Conservation (phyloP, 1,140 invertebrate genomes). For the Caenorhabditis remanei region DNA sequence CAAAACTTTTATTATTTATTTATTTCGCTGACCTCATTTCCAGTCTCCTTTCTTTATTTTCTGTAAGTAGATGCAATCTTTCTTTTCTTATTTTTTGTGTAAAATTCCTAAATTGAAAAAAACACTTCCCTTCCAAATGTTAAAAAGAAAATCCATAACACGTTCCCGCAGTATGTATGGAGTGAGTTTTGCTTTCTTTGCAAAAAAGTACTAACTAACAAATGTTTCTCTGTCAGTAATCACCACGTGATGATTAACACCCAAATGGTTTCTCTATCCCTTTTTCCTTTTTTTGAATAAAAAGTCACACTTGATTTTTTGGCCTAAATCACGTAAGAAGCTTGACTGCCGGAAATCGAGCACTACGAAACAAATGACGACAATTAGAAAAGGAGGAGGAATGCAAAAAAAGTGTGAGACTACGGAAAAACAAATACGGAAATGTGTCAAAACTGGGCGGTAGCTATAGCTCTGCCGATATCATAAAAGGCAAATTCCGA, state of each 20-base stretch:
- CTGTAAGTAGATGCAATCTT: slow-evolving; percentile 18
- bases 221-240: slow-evolving; percentile 53
- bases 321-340: background rate
- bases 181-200: slow-evolving; percentile 39
- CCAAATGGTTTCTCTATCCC: background rate
- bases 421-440: slow-evolving; percentile 54
- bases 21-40: slow-evolving; percentile 50
- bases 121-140: slow-evolving; percentile 14
- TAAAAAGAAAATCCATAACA: slow-evolving; percentile 48
- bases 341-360: slow-evolving; percentile 2
- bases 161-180: slow-evolving; percentile 32
- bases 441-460: slow-evolving; percentile 53
- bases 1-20: background rate
- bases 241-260: slow-evolving; percentile 55
- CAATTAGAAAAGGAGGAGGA: slow-evolving; percentile 5
- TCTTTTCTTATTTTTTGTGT: background rate
- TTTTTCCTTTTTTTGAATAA: background rate
- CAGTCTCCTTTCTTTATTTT: slow-evolving; percentile 28
- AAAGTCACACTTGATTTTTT: slow-evolving; percentile 47
- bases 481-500: slow-evolving; percentile 24
- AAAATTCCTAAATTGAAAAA: background rate
- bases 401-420: background rate
- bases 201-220: slow-evolving; percentile 25
- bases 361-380: slow-evolving; percentile 19
- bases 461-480: background rate